phyloP scores from a whole-genome alignment of 1,140 invertebrate genomes.

The Orchestia grillus region DNA sequence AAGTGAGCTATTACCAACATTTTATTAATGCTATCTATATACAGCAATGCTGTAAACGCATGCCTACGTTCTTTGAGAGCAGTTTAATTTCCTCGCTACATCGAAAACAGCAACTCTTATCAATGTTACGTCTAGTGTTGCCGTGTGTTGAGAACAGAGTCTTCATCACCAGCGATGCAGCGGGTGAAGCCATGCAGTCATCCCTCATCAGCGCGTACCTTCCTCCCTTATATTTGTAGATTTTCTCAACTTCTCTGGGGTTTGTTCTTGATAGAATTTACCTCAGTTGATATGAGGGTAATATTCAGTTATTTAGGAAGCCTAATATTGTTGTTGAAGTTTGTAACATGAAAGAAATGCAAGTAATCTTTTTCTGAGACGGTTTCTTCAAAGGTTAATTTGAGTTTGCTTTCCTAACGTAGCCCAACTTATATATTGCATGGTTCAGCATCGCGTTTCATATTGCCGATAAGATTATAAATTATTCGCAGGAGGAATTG shows the following conservation, averaged over 20 bases:
- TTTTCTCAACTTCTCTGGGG: not conserved
- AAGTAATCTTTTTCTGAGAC: not conserved
- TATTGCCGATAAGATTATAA: not conserved
- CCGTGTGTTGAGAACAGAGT: not conserved
- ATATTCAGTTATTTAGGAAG: not conserved
- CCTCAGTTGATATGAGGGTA: not conserved
- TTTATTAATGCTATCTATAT: not conserved
- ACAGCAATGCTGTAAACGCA: not conserved
- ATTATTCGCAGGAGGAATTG: not conserved
- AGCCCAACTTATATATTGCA: not conserved
- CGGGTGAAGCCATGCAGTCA: not conserved
- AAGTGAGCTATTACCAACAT: not conserved
- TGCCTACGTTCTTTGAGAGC: not conserved
- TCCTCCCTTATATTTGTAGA: not conserved
- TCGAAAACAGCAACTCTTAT: not conserved
- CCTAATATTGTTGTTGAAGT: not conserved
- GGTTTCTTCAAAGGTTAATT: not conserved
- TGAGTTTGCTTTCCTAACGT: not conserved
- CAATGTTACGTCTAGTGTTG: not conserved
- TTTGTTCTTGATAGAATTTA: not conserved
- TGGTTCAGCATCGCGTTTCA: not conserved
- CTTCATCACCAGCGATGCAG: not conserved
- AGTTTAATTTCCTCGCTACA: not conserved
- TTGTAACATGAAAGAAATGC: not conserved
- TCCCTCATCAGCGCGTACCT: not conserved